Base-by-base conservation (phyloP, 2,888 invertebrate genomes). In the Octodonta nipae region DNA sequence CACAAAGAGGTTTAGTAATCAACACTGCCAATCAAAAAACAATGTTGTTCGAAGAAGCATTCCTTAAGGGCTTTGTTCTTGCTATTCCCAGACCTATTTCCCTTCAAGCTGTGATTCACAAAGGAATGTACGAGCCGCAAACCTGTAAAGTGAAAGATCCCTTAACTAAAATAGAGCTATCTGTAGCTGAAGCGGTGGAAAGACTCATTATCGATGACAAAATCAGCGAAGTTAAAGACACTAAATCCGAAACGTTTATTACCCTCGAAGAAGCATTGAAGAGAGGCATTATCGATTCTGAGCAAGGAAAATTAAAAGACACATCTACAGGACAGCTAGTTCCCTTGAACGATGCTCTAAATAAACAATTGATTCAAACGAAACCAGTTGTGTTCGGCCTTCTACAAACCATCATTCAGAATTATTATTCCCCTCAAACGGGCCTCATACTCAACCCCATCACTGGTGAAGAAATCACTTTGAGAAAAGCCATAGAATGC, bases 151-250 rank as follows among this genome's bases (percentile, higher is more conserved):
- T 87, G 22, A 71, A 65, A 44, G 86, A 87, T 57, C 72, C 72
- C 13, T 64, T 82, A 40, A 77, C 81, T 17, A 71, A 76, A 47
- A 76, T 81, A 56, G 63, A 73, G 42, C 66, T 88, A 1, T 70
- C 75, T 44, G 68, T 91, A 12, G 70, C 75, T 30, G 83, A 85
- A 51, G 82, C 85, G 2, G 75, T 87, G 28, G 72, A 77, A 43
- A 71, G 82, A 49, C 79, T 81, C 45, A 74, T 88, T 40, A 71
- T 91, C 15, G 84, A 87, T 60, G 77, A 83, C 1, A 78, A 77
- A 38, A 80, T 85, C 43, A 81, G 83, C 4, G 73, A 82, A 58
- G 77, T 87, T 42, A 79, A 79, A 55, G 84, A 88, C 54, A 78
- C 80, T 0, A 70, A 73, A 46, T 71, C 73, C 28, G 76, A 81